Evolutionary conservation across 2,888 invertebrate genomes (phyloP).

Genomic region (Ectemnius continuus): DNA sequence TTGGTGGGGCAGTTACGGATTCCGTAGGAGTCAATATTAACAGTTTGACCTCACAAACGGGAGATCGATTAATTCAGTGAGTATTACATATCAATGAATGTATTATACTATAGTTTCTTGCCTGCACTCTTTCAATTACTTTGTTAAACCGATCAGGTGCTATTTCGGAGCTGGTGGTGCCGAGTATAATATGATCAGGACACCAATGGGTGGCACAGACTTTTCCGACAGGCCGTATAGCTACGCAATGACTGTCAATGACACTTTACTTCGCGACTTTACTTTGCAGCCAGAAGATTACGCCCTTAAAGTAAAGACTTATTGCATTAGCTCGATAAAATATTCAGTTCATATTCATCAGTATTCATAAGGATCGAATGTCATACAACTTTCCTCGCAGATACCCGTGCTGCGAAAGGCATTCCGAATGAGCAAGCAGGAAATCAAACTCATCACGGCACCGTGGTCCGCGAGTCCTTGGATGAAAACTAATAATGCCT

Average conservation of each 20-base stretch:
- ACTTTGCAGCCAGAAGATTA: slow-evolving; percentile 84
- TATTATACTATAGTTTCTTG: background rate
- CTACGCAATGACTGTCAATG: slow-evolving; percentile 85
- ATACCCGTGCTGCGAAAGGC: background rate
- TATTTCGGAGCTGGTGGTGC: slow-evolving; percentile 81
- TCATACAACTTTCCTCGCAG: background rate
- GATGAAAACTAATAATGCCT: slow-evolving; percentile 84
- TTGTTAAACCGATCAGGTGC: background rate
- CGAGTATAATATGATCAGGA: slow-evolving; percentile 88
- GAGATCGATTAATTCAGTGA: background rate
- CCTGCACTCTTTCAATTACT: background rate
- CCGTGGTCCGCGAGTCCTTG: slow-evolving; percentile 84
- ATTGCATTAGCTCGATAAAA: background rate
- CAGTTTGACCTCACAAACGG: slow-evolving; percentile 77
- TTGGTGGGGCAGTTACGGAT: slow-evolving; percentile 93
- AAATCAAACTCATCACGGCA: slow-evolving; percentile 80
- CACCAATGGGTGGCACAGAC: slow-evolving; percentile 92
- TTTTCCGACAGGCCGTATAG: slow-evolving; percentile 91
- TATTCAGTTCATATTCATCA: too few species aligned
- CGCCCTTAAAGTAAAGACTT: slow-evolving; percentile 80
- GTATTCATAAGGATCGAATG: too few species aligned
- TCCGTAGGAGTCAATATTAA: slow-evolving; percentile 84
- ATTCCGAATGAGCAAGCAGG: slow-evolving; percentile 31
- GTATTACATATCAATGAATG: background rate
- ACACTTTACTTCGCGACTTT: slow-evolving; percentile 82